A percentile compares a stretch with the other conserved stretches of the same genome.
These are phyloP conservation scores for Camponotus fellah DNA, from an alignment of 2,888 invertebrate genomes.

Conservation along the genomic window DNA sequence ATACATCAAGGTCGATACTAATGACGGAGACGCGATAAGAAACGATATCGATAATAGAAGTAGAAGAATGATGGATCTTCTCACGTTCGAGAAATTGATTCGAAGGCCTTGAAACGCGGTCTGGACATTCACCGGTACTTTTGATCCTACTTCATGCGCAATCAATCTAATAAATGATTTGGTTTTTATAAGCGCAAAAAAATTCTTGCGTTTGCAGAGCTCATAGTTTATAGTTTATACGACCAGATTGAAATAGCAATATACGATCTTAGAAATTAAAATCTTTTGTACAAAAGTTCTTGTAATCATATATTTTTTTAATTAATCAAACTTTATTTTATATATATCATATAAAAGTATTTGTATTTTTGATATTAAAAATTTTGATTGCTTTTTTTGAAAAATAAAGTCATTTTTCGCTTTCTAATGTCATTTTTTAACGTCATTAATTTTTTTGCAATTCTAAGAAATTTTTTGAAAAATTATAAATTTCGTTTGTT, in stretches of 20 bases:
- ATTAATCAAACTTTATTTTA: neutral
- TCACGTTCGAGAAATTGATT: constrained; percentile 49
- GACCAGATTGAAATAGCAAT: constrained; percentile 18
- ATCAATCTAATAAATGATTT: constrained; percentile 18
- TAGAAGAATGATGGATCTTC: constrained; percentile 8
- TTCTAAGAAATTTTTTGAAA: neutral
- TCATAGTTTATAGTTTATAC: neutral
- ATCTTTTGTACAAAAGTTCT: neutral
- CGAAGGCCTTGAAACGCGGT: neutral
- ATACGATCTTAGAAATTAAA: neutral
- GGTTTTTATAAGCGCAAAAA: constrained; percentile 6
- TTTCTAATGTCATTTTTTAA: neutral
- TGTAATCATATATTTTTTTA: neutral
- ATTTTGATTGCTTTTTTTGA: neutral
- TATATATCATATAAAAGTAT: neutral
- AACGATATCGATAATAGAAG: constrained; percentile 9
- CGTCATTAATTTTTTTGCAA: neutral
- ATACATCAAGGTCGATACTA: constrained; percentile 19
- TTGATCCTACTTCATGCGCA: constrained; percentile 4
- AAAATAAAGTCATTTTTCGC: neutral
- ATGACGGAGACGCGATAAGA: constrained; percentile 34
- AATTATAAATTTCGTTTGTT: neutral
- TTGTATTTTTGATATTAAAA: constrained; percentile 4
- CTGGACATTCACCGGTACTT: constrained; percentile 26
- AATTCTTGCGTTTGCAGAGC: neutral